Conservation (phyloP, 1,140 invertebrate species). For the Trichomalopsis sarcophagae region DNA sequence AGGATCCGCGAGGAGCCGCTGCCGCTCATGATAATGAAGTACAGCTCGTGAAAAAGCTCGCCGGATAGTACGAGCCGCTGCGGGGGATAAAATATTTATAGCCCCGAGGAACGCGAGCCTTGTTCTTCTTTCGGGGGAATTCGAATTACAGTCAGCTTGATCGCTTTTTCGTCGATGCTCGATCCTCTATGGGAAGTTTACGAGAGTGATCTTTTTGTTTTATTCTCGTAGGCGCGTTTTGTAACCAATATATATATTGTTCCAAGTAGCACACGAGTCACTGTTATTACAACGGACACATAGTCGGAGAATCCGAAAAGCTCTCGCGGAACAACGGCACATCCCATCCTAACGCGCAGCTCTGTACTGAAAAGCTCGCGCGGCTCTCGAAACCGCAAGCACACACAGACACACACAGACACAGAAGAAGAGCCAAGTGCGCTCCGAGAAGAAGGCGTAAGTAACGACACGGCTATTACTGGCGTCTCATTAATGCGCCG, state of each 20-base stretch:
- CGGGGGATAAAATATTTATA: conserved; percentile 6
- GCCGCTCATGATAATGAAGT: background rate
- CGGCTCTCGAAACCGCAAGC: background rate
- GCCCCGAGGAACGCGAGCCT: background rate
- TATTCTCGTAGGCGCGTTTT: no score
- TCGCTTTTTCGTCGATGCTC: background rate
- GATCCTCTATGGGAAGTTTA: background rate
- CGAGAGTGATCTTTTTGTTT: no score
- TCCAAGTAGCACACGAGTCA: no score
- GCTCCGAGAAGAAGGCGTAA: background rate
- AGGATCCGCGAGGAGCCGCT: background rate
- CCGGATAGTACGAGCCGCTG: background rate
- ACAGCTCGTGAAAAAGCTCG: background rate
- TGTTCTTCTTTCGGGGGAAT: background rate
- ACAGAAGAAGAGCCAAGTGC: no score
- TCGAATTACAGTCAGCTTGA: background rate
- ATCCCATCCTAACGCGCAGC: no score
- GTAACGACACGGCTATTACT: background rate
- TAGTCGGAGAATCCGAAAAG: no score
- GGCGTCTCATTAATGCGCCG: background rate
- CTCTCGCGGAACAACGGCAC: no score
- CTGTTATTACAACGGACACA: no score
- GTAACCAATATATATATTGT: no score
- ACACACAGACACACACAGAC: background rate
- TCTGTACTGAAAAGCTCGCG: no score